These are phyloP conservation scores for Petrolisthes manimaculis DNA, from an alignment of 2,888 invertebrate species.

Conservation along the genomic window DNA sequence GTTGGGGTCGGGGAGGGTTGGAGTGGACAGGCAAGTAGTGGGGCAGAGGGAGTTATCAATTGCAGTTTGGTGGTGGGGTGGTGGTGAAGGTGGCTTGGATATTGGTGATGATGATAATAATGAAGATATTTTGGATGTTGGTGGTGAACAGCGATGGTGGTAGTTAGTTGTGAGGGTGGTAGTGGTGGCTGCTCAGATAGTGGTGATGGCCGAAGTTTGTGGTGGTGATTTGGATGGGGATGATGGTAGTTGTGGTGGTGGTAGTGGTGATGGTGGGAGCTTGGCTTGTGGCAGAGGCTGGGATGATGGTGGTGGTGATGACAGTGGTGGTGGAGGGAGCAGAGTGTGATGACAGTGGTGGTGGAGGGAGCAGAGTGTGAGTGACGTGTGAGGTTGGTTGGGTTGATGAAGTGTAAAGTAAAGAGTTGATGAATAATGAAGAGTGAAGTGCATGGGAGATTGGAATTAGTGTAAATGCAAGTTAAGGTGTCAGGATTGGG, in stretches of 20 bases:
- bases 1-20: neutral
- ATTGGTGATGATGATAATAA: neutral
- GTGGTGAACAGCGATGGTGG: neutral
- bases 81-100: constrained; percentile 1
- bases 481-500: too few relatives aligned
- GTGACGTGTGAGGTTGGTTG: too few relatives aligned
- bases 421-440: too few relatives aligned
- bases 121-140: neutral
- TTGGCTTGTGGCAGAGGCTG: neutral
- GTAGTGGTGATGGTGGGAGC: neutral
- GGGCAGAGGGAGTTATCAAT: neutral
- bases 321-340: neutral
- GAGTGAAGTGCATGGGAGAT: too few relatives aligned
- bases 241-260: neutral
- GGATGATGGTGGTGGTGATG: constrained; percentile 16
- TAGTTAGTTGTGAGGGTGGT: neutral
- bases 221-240: neutral
- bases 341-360: neutral
- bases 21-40: neutral
- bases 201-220: constrained; percentile 1
- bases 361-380: too few relatives aligned
- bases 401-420: neutral
- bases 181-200: neutral
- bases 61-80: neutral
- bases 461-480: too few relatives aligned